These are phyloP conservation scores for Thalassarche chlororhynchos DNA, from an alignment of 2,113 vertebrate species.

Conservation along the genomic window DNA sequence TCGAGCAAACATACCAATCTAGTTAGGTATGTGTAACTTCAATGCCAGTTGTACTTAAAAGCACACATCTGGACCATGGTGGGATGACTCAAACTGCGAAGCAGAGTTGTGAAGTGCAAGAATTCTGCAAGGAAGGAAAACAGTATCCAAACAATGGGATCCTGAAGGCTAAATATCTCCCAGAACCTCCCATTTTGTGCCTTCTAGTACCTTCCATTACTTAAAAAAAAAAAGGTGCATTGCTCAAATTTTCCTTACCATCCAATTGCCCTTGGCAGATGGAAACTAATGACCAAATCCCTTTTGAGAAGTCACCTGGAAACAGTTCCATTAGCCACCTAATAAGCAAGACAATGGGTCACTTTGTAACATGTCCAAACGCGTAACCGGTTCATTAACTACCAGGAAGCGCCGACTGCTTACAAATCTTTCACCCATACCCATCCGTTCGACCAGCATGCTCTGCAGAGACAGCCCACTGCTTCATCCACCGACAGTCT, in stretches of 20 bases:
- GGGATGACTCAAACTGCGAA: background rate
- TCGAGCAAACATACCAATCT: slow-evolving; percentile 56
- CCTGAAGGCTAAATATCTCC: background rate
- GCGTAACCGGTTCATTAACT: background rate
- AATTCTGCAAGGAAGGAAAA: background rate
- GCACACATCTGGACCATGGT: slow-evolving; percentile 65
- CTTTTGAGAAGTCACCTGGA: slow-evolving; percentile 30
- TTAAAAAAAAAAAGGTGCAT: background rate
- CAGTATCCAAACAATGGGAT: background rate
- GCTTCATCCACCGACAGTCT: background rate
- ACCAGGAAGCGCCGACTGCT: background rate
- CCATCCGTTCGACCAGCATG: background rate
- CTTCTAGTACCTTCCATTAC: background rate
- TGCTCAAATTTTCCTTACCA: background rate
- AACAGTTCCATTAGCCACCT: background rate
- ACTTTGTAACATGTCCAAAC: background rate
- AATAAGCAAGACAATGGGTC: background rate
- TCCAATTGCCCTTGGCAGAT: background rate
- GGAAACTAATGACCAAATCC: slow-evolving; percentile 16
- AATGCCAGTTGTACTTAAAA: slow-evolving; percentile 38
- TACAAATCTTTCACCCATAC: background rate
- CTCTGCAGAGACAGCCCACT: background rate
- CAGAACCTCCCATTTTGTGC: background rate
- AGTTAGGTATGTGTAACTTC: slow-evolving; percentile 57
- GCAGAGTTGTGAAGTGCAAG: background rate